Conservation (phyloP, 1,140 invertebrate genomes). For the Drosophila azteca region DNA sequence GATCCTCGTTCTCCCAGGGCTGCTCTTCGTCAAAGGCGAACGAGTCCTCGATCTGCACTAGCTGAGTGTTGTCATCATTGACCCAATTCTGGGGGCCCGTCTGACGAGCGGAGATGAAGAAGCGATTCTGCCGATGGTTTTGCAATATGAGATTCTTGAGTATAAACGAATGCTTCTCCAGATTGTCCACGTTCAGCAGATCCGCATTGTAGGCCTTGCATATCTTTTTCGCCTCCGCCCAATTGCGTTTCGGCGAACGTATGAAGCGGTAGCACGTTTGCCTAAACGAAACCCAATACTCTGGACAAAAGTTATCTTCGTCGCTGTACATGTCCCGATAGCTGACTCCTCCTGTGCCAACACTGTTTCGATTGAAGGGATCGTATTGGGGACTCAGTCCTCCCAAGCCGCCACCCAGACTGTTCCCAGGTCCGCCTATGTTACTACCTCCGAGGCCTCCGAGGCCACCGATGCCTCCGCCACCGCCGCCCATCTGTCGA, state of each 20-base stretch:
- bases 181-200: constrained; percentile 90
- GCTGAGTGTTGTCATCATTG: constrained; percentile 92
- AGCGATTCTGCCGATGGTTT: constrained; percentile 93
- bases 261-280: constrained; percentile 94
- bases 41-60: constrained; percentile 92
- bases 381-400: constrained; percentile 64
- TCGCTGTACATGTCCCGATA: constrained; percentile 71
- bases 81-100: constrained; percentile 90
- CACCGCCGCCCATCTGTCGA: constrained; percentile 24
- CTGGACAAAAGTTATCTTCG: constrained; percentile 87
- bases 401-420: constrained; percentile 53
- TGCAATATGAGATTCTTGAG: constrained; percentile 90
- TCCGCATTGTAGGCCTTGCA: constrained; percentile 93
- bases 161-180: constrained; percentile 95
- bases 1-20: constrained; percentile 71
- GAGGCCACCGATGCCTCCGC: constrained; percentile 6
- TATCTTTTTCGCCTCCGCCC: constrained; percentile 91
- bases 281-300: constrained; percentile 91
- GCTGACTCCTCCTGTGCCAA: constrained; percentile 21
- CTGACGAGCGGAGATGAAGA: constrained; percentile 92
- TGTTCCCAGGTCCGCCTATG: constrained; percentile 44
- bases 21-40: constrained; percentile 87
- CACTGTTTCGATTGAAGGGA: constrained; percentile 69
- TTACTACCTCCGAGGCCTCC: constrained; percentile 29
- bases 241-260: constrained; percentile 90